Evolutionary conservation across 2,113 vertebrate genomes (phyloP), one percentile per base, ranked within the genome.

Genomic region (Cheirogaleus medius): DNA sequence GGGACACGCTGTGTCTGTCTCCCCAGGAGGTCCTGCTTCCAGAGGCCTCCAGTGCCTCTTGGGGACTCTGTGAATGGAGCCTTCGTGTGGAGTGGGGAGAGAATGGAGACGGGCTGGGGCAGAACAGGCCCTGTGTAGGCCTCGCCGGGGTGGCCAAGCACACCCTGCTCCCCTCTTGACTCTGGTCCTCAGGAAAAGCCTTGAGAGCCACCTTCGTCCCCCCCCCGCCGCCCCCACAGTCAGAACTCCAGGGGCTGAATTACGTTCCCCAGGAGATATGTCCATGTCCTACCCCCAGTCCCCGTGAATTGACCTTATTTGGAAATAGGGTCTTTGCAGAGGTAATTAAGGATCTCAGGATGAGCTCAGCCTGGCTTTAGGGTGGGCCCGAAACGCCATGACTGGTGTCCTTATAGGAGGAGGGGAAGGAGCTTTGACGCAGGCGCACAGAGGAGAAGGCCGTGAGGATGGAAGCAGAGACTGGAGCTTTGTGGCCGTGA

Each of bases 401-500:
- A 37, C 71, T 37, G 14, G 42, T 47, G 37, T 64, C 44, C 84
- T 56, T 14, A 10, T 21, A 47, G 39, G 27, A n/a, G 58, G 54
- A 37, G 52, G 54, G 71, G 9, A 15, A n/a, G 66, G 69, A 54
- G 83, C 29, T 27, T 44, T 42, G 54, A 49, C 23, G 29, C 3
- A 47, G 73, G 9, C 68, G 52, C 8, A 5, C 37, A 49, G 66
- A 91, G n/a, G 58, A 87, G n/a, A 60, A 15, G 18, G 42, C 21
- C 0, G 0, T 14, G 47, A 76, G 11, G 39, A 83, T 4, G 32
- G 34, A 29, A 34, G 34, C 77, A 63, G 42, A 5, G 58, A 5
- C 3, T 4, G 13, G 29, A 32, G 49, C 0, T 34, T 8, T 1
- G 42, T 14, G 0, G 9, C 49, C 54, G 7, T 9, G 11, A 49